Conservation (phyloP, 2,888 invertebrate species). For the Chorisops tibialis region DNA sequence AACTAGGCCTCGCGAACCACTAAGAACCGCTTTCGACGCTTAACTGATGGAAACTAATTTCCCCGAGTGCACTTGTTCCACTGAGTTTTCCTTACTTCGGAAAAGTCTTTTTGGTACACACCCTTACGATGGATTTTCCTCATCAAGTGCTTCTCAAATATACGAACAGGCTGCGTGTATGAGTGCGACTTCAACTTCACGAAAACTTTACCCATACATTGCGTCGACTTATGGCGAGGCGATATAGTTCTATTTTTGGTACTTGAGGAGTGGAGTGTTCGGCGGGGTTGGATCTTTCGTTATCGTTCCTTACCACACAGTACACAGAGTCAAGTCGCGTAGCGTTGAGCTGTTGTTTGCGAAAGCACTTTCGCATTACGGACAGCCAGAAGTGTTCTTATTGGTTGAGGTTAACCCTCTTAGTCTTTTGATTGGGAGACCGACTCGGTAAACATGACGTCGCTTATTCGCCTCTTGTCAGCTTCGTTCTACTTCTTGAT, state of each 20-base stretch:
- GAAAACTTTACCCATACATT: conserved; percentile 4
- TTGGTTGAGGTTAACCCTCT: conserved; percentile 33
- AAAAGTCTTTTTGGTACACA: conserved; percentile 23
- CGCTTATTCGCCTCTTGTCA: conserved; percentile 11
- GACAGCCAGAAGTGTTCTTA: conserved; percentile 29
- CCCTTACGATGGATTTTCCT: conserved; percentile 31
- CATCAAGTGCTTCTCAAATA: conserved; percentile 32
- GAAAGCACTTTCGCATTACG: conserved; percentile 9
- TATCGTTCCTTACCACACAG: background rate
- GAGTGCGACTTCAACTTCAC: conserved; percentile 14
- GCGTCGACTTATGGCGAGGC: background rate
- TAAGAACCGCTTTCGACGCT: background rate
- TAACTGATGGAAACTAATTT: conserved; percentile 23
- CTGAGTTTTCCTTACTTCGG: conserved; percentile 24
- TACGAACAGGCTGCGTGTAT: background rate
- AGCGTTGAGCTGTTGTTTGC: conserved; percentile 19
- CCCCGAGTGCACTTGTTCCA: conserved; percentile 28
- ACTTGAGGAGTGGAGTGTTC: conserved; percentile 4
- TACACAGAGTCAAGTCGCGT: background rate
- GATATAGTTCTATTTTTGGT: conserved; percentile 5
- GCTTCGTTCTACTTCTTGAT: conserved; percentile 1
- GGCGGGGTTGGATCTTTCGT: background rate
- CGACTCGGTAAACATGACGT: conserved; percentile 12
- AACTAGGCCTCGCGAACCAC: background rate
- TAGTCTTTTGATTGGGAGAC: conserved; percentile 32